Evolutionary conservation across 2,113 vertebrate species (phyloP).

Genomic region (Phalacrocorax carbo): DNA sequence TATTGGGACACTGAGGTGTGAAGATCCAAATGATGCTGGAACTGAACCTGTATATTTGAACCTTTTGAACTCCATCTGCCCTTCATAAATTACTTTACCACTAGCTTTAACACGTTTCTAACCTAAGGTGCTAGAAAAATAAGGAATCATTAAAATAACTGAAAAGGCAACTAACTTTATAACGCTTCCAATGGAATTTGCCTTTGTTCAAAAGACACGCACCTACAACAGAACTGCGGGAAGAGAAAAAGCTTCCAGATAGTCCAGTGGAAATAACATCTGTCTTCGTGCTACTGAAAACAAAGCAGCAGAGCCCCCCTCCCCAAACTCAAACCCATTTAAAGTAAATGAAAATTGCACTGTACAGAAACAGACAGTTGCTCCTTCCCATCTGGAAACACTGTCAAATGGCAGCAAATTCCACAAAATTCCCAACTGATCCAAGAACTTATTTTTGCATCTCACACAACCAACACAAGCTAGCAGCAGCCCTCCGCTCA

Average conservation of each 20-base stretch:
- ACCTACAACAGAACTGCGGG: neutral
- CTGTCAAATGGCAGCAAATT: constrained; percentile 60
- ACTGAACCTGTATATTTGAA: constrained; percentile 78
- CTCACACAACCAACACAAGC: neutral
- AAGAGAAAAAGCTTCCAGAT: neutral
- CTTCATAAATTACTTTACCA: constrained; percentile 68
- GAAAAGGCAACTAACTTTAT: constrained; percentile 57
- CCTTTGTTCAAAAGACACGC: neutral
- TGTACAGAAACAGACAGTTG: constrained; percentile 8
- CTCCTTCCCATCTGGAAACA: constrained; percentile 73
- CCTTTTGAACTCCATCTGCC: constrained; percentile 63
- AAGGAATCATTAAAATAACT: constrained; percentile 21
- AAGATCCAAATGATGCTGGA: constrained; percentile 74
- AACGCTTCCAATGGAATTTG: constrained; percentile 53
- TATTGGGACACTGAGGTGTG: constrained; percentile 73
- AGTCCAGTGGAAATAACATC: neutral
- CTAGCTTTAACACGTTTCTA: constrained; percentile 39
- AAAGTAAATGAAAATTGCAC: neutral
- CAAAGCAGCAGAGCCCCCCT: neutral
- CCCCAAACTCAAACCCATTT: neutral
- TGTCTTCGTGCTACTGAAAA: neutral
- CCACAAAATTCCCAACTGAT: constrained; percentile 61
- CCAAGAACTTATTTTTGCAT: neutral
- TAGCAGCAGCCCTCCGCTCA: neutral
- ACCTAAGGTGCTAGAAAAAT: constrained; percentile 30